Base-by-base conservation (phyloP, 2,113 vertebrate species). In the Hippocampus mohnikei region DNA sequence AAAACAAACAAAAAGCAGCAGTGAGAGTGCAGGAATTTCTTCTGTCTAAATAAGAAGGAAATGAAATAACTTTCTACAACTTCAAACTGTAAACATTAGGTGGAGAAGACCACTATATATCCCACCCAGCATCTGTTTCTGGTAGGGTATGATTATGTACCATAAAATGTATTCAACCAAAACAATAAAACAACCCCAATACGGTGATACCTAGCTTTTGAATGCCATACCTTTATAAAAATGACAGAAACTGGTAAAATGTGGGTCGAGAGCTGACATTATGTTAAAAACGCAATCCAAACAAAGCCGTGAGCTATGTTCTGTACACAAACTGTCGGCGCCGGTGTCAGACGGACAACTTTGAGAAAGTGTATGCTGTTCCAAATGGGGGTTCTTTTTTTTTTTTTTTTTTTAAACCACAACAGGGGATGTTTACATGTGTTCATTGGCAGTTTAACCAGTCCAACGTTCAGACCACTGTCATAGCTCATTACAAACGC, bases 401-500 rank as follows among this genome's bases (percentile, higher is more conserved):
- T 13, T 23, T 55, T 48, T 5, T 18, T 48, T 16, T 37, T 33
- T 48, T 13, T 23, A 23, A 55, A 58, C 11, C 23, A 13, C 6
- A 12, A 16, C 11, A 27, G 5, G 13, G 15, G 16, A 29, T 33
- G 27, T 60, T 33, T 33, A 60, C 2, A 33, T 33, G 15, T 60
- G 27, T 33, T 60, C 16, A 33, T 33, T 33, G 58, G 1, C 58
- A 29, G 27, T 33, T 33, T 33, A 33, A 33, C 8, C 27, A n/a
- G n/a, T 55, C 6, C 21, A 55, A 55, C 21, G 9, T 33, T 60
- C 58, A 33, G 58, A 60, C 33, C 15, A 33, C 27, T 60, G 58
- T 33, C 58, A 60, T 33, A 60, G 58, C 27, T 33, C 58, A 60
- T 60, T 55, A 70, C 66, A 71, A 50, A 66, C 68, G 48, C 37